Conservation (phyloP, 2,113 vertebrate species). For the Laticauda laticaudata region DNA sequence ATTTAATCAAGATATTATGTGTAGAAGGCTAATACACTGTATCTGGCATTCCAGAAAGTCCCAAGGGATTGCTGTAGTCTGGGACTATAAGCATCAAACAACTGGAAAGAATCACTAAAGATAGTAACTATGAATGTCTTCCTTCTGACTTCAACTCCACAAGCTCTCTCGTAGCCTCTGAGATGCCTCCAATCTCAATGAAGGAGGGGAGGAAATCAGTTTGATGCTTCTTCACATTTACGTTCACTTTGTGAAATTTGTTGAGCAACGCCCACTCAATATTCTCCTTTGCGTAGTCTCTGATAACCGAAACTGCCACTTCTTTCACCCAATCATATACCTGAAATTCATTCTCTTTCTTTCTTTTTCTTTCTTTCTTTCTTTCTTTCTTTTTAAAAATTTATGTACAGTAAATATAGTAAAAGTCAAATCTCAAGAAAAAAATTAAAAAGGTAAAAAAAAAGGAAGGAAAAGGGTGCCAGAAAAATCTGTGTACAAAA, state of each 20-base stretch:
- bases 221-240: slow-evolving; percentile 47
- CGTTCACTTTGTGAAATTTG: slow-evolving; percentile 53
- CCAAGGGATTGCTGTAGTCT: background rate
- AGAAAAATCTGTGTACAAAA: background rate
- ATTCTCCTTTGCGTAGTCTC: background rate
- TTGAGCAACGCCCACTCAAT: slow-evolving; percentile 37
- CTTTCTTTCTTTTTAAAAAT: background rate
- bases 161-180: background rate
- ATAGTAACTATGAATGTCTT: background rate
- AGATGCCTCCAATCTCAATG: slow-evolving; percentile 29
- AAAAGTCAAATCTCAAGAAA: background rate
- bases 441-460: background rate
- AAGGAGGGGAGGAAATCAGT: background rate
- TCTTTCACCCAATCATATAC: background rate
- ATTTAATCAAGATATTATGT: background rate
- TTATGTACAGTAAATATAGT: background rate
- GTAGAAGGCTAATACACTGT: background rate
- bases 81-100: background rate
- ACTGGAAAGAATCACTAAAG: background rate
- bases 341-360: background rate
- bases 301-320: background rate
- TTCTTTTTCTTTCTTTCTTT: no score
- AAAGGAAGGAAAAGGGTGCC: background rate
- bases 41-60: accelerated
- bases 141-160: background rate